These are phyloP conservation scores for Ormyrus thymus DNA, from an alignment of 2,888 invertebrate species.

Conservation along the genomic window DNA sequence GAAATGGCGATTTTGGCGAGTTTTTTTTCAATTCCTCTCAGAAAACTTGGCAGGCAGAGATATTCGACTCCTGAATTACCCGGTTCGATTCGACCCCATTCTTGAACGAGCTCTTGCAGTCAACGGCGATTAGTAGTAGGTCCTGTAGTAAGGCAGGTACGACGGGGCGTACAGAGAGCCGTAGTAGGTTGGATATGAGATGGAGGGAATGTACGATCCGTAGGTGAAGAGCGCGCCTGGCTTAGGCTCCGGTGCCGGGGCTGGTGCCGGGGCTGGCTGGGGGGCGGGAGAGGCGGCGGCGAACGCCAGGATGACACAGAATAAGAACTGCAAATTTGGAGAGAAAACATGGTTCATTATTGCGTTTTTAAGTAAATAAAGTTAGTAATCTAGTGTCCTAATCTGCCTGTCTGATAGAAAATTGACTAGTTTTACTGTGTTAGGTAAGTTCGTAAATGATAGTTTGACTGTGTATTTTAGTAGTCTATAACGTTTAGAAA, in stretches of 20 bases:
- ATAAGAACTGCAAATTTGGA: conserved; percentile 71
- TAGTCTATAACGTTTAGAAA: not conserved
- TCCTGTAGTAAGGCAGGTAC: conserved; percentile 50
- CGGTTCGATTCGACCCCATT: not conserved
- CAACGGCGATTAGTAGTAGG: conserved; percentile 60
- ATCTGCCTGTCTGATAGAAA: too few relatives aligned
- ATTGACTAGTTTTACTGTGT: too few relatives aligned
- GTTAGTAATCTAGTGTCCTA: not conserved
- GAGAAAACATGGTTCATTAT: too few relatives aligned
- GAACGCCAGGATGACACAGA: conserved; percentile 77
- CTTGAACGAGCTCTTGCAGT: conserved; percentile 15
- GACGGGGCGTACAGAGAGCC: conserved; percentile 61
- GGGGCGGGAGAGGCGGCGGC: conserved; percentile 74
- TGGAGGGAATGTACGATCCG: conserved; percentile 68
- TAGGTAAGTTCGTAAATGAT: too few relatives aligned
- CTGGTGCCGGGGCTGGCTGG: conserved; percentile 71
- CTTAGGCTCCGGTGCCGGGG: conserved; percentile 67
- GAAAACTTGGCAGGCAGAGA: not conserved
- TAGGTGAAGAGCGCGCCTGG: conserved; percentile 61
- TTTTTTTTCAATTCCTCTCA: not conserved
- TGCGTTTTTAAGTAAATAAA: too few relatives aligned
- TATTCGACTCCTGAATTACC: not conserved
- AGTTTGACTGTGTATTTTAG: not conserved
- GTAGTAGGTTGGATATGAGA: conserved; percentile 65
- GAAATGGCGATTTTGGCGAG: not conserved